phyloP scores from a whole-genome alignment of 2,888 invertebrate genomes.

The Spodoptera exigua region DNA sequence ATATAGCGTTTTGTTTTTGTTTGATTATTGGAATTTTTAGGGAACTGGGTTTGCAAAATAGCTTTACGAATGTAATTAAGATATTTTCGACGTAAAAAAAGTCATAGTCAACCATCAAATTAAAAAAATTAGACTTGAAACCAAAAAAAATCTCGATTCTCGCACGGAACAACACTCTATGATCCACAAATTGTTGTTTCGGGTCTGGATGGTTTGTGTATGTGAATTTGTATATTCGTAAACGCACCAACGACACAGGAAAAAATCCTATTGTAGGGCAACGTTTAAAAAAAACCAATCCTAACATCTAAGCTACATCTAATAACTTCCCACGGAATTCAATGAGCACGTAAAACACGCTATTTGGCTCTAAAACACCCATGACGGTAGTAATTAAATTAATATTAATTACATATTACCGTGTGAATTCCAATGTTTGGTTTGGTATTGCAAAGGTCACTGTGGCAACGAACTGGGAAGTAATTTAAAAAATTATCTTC shows the following conservation, averaged over 20 bases:
- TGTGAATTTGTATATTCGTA: too few relatives aligned
- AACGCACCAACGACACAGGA: too few relatives aligned
- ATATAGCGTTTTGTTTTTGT: not conserved
- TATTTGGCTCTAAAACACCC: slow-evolving; percentile 25
- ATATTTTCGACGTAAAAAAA: too few relatives aligned
- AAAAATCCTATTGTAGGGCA: too few relatives aligned
- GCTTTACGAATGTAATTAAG: too few relatives aligned
- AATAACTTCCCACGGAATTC: slow-evolving; percentile 24
- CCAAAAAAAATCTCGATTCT: too few relatives aligned
- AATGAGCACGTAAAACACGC: slow-evolving; percentile 24
- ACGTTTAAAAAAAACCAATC: not conserved
- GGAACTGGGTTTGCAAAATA: too few relatives aligned
- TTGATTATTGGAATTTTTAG: not conserved
- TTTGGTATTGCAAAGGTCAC: slow-evolving; percentile 9
- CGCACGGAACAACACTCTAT: too few relatives aligned
- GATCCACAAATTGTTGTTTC: too few relatives aligned
- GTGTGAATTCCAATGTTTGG: slow-evolving; percentile 2
- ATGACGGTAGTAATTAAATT: slow-evolving; percentile 1
- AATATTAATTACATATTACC: slow-evolving; percentile 10
- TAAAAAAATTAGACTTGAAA: too few relatives aligned
- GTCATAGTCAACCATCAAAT: too few relatives aligned
- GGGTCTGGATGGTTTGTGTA: too few relatives aligned
- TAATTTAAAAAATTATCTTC: not conserved
- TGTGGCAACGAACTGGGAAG: slow-evolving; percentile 13
- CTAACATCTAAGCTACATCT: not conserved